Evolutionary conservation across 2,797 vertebrate species (phyloP), one percentile per base, ranked within the genome.

Genomic region (Cetoscarus ocellatus): DNA sequence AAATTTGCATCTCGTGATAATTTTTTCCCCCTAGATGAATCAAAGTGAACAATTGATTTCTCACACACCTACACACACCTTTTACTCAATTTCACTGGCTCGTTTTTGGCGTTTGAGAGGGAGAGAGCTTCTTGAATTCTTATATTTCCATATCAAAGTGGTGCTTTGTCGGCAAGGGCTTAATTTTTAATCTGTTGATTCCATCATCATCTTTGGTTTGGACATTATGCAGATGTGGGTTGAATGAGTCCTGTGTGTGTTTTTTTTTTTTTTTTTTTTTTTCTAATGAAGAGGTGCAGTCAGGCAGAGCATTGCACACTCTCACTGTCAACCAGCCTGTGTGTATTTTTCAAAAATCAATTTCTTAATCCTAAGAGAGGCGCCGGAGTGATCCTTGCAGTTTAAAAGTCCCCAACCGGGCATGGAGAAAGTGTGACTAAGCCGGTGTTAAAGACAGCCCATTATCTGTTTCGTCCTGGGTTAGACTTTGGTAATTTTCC

Each of bases 401-500:
- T 86, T 85, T 84, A 35, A 61, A 86, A 87, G 78, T 88, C 77
- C 65, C 53, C 40, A 71, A 63, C 86, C 45, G 70, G 77, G 59
- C 75, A 77, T 61, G 76, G 73, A 77, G 79, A 85, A 82, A 77
- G 79, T 94, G 86, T 93, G 90, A 94, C 93, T 94, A 95, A 97
- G 93, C 93, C 93, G 85, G 86, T 94, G 95, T 96, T 96, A 96
- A 97, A 97, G 94, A 95, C 93, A 88, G 88, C 93, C 95, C 93
- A 96, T 96, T 97, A 97, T 97, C 96, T 97, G 88, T 96, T 97
- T 95, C 94, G 95, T 97, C 92, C 90, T 94, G 95, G 94, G 95
- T 96, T 95, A 94, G 95, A 96, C 96, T 97, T 95, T 96, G 95
- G 96, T 97, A 95, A 98, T 98, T 98, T 97, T 98, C 94, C 95